phyloP scores from a whole-genome alignment of 2,797 vertebrate genomes.

The Nasua narica region DNA sequence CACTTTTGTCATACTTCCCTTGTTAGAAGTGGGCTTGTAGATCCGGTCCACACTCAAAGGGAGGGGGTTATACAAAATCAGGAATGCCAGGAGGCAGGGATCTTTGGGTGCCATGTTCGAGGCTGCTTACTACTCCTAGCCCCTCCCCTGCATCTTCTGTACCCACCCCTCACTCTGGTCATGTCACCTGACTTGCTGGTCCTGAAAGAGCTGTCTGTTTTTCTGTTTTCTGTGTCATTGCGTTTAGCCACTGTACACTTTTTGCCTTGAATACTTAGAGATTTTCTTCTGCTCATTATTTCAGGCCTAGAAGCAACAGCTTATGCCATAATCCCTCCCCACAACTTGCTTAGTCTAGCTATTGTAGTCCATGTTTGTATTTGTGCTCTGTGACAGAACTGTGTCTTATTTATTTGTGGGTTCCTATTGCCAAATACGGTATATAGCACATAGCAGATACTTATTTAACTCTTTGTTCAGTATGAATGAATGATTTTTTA shows the following conservation, averaged over 20 bases:
- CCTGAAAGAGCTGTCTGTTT: neutral
- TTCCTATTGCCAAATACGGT: neutral
- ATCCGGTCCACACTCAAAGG: neutral
- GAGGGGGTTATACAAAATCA: neutral
- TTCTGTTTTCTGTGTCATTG: neutral
- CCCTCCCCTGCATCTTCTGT: neutral
- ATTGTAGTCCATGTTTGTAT: neutral
- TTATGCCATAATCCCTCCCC: neutral
- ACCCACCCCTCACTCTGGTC: neutral
- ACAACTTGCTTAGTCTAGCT: neutral
- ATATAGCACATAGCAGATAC: neutral
- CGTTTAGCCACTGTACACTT: neutral
- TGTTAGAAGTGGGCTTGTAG: neutral
- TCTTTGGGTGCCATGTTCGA: neutral
- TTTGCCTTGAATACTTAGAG: neutral
- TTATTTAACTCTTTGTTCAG: neutral
- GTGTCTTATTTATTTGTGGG: neutral
- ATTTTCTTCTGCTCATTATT: neutral
- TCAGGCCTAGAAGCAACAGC: neutral
- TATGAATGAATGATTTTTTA: neutral
- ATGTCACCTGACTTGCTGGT: neutral
- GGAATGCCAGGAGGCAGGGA: neutral
- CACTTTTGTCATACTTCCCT: neutral
- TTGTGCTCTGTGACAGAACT: neutral
- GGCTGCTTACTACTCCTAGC: neutral